Base-by-base conservation (phyloP, 1,140 invertebrate genomes). In the Sycophila sp. region DNA sequence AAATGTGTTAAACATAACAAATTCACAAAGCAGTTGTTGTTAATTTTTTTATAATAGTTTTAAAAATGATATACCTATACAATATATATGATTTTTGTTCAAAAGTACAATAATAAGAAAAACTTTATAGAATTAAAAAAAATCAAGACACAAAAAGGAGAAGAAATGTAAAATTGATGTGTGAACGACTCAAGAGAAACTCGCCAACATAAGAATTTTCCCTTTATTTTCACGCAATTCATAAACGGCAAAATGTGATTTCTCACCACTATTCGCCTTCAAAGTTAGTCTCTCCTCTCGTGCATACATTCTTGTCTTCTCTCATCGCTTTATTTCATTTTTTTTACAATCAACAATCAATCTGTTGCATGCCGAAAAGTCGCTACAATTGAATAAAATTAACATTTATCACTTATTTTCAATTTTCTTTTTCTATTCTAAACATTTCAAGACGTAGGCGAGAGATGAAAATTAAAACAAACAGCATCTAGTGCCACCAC, bases 221-320 rank as follows among this genome's bases (percentile, higher is more conserved):
- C 60, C 34, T 71, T 65, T 71, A 71, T 71, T 71, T n/a, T 71
- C 30, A 71, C 58, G 53, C 62, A 71, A 40, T 49, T 71, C 55
- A 65, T 4, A 58, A 63, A 65, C 26, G 45, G 24, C 45, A 59
- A 45, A 71, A 64, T 51, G 55, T 13, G 17, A 69, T 38, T 36
- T 40, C 4, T 62, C 17, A 62, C 17, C 28, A 26, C 22, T 6
- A 30, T 56, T 60, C n/a, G 49, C 38, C 49, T 34, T 40, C 28
- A 45, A 10, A 64, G 24, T 59, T 71, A 71, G 55, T 71, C 60
- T 65, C 53, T 71, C 34, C 51, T 68, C 55, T 68, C 55, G 38
- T 58, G 22, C 38, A 36, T 36, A 64, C 49, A 55, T 32, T 70
- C 17, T 60, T 11, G 17, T 42, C 32, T 64, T 63, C 8, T 38